Evolutionary conservation across 1,140 invertebrate species (phyloP), one percentile per base, ranked within the genome.

Genomic region (Drosophila sp.): DNA sequence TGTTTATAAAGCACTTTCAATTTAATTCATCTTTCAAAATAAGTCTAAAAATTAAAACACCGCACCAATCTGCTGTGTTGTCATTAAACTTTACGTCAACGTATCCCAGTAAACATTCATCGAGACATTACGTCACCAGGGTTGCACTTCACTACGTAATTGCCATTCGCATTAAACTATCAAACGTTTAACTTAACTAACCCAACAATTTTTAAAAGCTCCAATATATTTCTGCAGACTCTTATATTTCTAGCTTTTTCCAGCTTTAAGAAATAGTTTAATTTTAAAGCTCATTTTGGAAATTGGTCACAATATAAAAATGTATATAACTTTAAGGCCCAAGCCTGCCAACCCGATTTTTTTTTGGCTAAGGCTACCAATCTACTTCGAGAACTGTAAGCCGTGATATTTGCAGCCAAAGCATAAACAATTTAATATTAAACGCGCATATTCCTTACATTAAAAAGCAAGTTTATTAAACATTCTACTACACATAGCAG

Each of bases 401-500:
- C n/a, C n/a, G n/a, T n/a, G n/a, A n/a, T n/a, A n/a, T n/a, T n/a
- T n/a, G n/a, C n/a, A n/a, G n/a, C n/a, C n/a, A 29, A 11, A 6
- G 41, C 16, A 27, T 50, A 56, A 57, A 64, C 21, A 76, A 70
- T 50, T 54, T 62, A 66, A 45, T 59, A 45, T 53, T 6, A 50
- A 41, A 61, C 45, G 40, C 69, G 69, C 59, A 65, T 67, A 36
- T 80, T 67, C 48, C 83, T 89, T 89, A 89, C 54, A 87, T 79
- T 34, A 78, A 83, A 83, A 84, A 89, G 76, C 80, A 80, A 80
- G 80, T 89, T 89, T 87, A 89, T 89, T 89, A 58, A 89, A 89
- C 76, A 83, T 78, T 80, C 78, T 79, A 83, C 83, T 64, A 75
- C 69, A 80, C 83, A 58, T 45, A 65, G 69, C 80, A 82, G 66